Evolutionary conservation across 2,797 vertebrate species (phyloP).

Genomic region (Chaenodraco wilsoni): DNA sequence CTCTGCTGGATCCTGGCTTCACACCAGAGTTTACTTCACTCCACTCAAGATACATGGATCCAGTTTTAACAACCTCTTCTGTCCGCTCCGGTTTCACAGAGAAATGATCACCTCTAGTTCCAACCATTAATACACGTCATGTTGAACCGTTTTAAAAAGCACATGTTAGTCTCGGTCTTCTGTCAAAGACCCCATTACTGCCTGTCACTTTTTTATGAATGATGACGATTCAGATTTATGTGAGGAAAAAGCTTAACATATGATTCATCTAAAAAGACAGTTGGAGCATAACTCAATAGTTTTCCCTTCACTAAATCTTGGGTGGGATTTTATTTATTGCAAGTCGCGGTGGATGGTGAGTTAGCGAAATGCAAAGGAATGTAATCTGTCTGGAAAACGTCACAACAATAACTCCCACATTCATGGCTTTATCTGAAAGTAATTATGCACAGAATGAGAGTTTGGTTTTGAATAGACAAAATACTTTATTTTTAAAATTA

Average conservation of each 20-base stretch:
- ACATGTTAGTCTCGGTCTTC: too few relatives aligned
- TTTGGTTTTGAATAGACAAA: neutral
- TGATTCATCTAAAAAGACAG: conserved; percentile 1
- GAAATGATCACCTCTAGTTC: neutral
- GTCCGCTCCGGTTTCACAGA: conserved; percentile 6
- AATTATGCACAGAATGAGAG: neutral
- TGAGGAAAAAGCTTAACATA: neutral
- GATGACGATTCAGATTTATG: neutral
- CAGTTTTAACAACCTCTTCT: neutral
- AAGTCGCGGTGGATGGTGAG: too few relatives aligned
- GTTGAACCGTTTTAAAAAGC: neutral
- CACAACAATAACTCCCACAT: neutral
- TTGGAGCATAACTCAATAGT: neutral
- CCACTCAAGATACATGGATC: conserved; percentile 1
- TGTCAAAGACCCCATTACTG: neutral
- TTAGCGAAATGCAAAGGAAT: too few relatives aligned
- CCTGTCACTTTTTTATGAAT: neutral
- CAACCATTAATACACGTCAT: neutral
- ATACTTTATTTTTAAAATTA: conserved; percentile 22
- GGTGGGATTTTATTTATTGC: too few relatives aligned
- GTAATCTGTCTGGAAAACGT: neutral
- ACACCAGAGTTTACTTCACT: conserved; percentile 19
- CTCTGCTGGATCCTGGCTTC: conserved; percentile 28
- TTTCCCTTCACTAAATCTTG: conserved; percentile 1
- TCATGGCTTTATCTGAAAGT: neutral